Evolutionary conservation across 1,140 invertebrate genomes (phyloP).

Genomic region (Drosophila punjabiensis): DNA sequence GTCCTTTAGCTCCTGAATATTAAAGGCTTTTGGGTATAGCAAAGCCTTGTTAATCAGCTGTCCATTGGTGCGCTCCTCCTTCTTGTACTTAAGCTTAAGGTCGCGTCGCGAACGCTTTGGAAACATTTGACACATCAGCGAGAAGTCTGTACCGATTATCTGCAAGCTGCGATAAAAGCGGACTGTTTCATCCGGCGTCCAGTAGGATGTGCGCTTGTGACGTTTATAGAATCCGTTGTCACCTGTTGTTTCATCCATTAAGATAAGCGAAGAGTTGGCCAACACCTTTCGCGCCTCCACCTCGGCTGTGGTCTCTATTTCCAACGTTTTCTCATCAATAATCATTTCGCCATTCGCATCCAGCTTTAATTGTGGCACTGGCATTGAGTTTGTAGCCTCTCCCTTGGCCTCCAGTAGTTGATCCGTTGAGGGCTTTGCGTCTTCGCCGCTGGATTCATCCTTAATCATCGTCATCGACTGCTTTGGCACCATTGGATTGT

Average conservation of each 20-base stretch:
- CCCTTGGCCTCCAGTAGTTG: slow-evolving; percentile 44
- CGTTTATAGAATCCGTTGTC: slow-evolving; percentile 89
- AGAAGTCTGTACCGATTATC: slow-evolving; percentile 95
- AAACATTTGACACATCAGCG: slow-evolving; percentile 94
- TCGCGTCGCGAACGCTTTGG: slow-evolving; percentile 91
- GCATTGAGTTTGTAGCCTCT: slow-evolving; percentile 75
- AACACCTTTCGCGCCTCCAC: slow-evolving; percentile 88
- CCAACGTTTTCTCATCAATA: slow-evolving; percentile 94
- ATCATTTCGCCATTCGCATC: slow-evolving; percentile 94
- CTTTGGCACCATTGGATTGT: slow-evolving; percentile 88
- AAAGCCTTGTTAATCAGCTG: slow-evolving; percentile 85
- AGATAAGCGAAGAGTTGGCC: slow-evolving; percentile 88
- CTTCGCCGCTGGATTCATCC: slow-evolving; percentile 48
- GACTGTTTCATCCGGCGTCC: slow-evolving; percentile 91
- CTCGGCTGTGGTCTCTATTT: slow-evolving; percentile 91
- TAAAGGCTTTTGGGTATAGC: slow-evolving; percentile 85
- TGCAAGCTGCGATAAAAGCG: slow-evolving; percentile 95
- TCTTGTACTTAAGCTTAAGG: slow-evolving; percentile 89
- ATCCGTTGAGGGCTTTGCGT: slow-evolving; percentile 55
- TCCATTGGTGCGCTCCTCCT: slow-evolving; percentile 86
- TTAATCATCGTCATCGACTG: slow-evolving; percentile 72
- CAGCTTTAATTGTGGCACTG: slow-evolving; percentile 94
- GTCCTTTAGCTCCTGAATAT: slow-evolving; percentile 85
- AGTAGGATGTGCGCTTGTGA: slow-evolving; percentile 88
- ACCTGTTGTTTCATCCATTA: slow-evolving; percentile 88